phyloP scores from a whole-genome alignment of 2,113 vertebrate species.

The Aphelocoma coerulescens region DNA sequence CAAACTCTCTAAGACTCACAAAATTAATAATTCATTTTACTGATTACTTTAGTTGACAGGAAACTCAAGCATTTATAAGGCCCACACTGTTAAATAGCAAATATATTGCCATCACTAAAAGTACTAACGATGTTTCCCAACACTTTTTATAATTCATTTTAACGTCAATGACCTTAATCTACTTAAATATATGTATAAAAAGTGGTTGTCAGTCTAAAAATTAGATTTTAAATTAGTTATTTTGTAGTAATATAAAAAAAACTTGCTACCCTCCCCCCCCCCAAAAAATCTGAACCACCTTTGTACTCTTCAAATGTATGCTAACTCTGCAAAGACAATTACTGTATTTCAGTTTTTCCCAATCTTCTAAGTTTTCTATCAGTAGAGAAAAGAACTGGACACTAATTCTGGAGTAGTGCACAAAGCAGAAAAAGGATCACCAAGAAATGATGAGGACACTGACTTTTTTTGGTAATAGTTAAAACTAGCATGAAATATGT shows the following conservation, averaged over 20 bases:
- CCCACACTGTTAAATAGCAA: neutral
- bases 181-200: neutral
- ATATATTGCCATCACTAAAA: neutral
- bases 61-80: conserved; percentile 34
- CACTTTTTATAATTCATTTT: neutral
- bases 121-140: neutral
- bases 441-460: neutral
- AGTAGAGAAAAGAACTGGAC: neutral
- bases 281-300: neutral
- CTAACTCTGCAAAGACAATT: neutral
- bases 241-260: neutral
- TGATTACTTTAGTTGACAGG: neutral
- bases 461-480: neutral
- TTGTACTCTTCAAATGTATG: neutral
- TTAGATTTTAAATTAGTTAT: neutral
- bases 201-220: neutral
- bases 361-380: neutral
- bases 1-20: neutral
- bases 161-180: neutral
- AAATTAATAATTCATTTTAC: neutral
- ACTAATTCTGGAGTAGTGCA: neutral
- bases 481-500: neutral
- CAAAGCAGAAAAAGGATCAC: neutral
- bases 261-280: neutral
- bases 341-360: neutral